A percentile compares a stretch with the other conserved stretches of the same genome.
Conservation (phyloP, 1,140 invertebrate genomes). For the Drosophila prosaltans region DNA sequence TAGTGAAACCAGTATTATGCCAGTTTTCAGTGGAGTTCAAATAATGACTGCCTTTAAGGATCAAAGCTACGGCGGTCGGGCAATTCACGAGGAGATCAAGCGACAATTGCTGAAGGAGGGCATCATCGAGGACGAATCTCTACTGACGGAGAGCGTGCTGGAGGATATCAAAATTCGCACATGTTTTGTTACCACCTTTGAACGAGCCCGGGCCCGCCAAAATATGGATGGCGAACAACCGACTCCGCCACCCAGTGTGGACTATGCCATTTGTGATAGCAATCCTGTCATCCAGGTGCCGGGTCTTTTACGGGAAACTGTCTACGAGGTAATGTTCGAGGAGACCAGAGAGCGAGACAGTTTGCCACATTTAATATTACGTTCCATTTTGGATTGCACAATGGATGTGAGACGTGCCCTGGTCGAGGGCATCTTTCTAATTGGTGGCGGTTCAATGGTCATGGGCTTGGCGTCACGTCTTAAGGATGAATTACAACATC, state of each 20-base stretch:
- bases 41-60: slow-evolving; percentile 91
- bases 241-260: slow-evolving; percentile 85
- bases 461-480: slow-evolving; percentile 91
- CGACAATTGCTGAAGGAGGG: slow-evolving; percentile 82
- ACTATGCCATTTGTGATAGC: slow-evolving; percentile 88
- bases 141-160: slow-evolving; percentile 85
- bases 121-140: slow-evolving; percentile 82
- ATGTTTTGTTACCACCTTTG: slow-evolving; percentile 92
- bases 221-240: slow-evolving; percentile 83
- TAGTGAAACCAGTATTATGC: slow-evolving; percentile 91
- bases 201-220: slow-evolving; percentile 87
- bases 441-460: slow-evolving; percentile 92
- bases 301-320: slow-evolving; percentile 90
- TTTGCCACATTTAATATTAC: slow-evolving; percentile 92
- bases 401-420: slow-evolving; percentile 89
- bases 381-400: slow-evolving; percentile 91
- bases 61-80: slow-evolving; percentile 88
- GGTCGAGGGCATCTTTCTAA: slow-evolving; percentile 92
- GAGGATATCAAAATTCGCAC: slow-evolving; percentile 90
- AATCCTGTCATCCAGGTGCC: slow-evolving; percentile 86
- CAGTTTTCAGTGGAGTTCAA: slow-evolving; percentile 93
- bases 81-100: slow-evolving; percentile 86
- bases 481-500: slow-evolving; percentile 88
- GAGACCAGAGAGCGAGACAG: slow-evolving; percentile 92
- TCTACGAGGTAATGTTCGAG: slow-evolving; percentile 93